These are phyloP conservation scores for Anas platyrhynchos DNA, from an alignment of 2,113 vertebrate species.

Conservation along the genomic window DNA sequence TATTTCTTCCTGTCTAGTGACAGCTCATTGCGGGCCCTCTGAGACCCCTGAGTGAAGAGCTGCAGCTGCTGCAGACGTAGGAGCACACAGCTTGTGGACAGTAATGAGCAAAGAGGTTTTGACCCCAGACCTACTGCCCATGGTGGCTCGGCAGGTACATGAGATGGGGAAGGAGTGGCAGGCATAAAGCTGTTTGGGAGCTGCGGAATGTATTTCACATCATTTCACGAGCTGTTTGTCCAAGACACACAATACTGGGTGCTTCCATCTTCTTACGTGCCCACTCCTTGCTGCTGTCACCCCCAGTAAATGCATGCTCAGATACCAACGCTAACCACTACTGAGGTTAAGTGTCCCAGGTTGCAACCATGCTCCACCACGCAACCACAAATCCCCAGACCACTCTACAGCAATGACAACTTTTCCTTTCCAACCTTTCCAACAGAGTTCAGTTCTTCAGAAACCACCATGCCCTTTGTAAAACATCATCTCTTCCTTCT, in stretches of 20 bases:
- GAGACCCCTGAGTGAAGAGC: not conserved
- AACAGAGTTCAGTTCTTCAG: not conserved
- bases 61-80: not conserved
- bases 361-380: not conserved
- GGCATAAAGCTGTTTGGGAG: not conserved
- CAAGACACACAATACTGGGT: rapidly evolving
- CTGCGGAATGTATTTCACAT: not conserved
- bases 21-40: not conserved
- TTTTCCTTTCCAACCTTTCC: not conserved
- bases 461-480: not conserved
- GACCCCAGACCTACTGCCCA: not conserved
- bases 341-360: not conserved
- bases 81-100: not conserved
- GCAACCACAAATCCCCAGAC: not conserved
- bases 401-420: not conserved
- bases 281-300: not conserved
- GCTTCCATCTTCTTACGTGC: not conserved
- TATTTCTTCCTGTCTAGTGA: not conserved
- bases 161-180: not conserved
- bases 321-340: not conserved
- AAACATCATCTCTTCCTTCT: not conserved
- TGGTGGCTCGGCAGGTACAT: rapidly evolving
- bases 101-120: not conserved
- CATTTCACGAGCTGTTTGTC: not conserved
- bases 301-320: not conserved